Percentiles rank a stretch among this genome's conserved stretches.
Conservation (phyloP, 2,888 invertebrate species). For the Theretra japonica region DNA sequence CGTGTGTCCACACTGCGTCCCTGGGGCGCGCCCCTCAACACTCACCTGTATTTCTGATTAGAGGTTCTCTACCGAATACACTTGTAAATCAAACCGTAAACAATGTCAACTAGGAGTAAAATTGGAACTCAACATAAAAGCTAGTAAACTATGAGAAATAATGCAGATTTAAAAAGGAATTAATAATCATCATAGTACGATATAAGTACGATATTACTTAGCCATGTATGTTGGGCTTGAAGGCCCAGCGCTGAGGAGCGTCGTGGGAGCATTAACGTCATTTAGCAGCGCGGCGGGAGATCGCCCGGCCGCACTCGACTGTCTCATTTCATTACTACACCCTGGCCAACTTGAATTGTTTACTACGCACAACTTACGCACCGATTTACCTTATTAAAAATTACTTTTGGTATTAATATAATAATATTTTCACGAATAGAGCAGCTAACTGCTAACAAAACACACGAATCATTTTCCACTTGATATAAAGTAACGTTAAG, state of each 20-base stretch:
- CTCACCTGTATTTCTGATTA: background rate
- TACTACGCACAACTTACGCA: background rate
- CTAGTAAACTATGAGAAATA: too few relatives aligned
- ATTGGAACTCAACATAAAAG: too few relatives aligned
- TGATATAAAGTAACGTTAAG: too few relatives aligned
- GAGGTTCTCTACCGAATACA: too few relatives aligned
- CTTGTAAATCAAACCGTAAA: too few relatives aligned
- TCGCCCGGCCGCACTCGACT: constrained; percentile 1
- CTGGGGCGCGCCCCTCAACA: background rate
- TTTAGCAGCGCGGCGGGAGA: constrained; percentile 1
- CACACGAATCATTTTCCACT: too few relatives aligned
- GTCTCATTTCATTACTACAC: background rate
- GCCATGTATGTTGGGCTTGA: background rate
- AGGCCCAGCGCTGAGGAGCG: background rate
- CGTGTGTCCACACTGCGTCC: background rate
- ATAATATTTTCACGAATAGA: too few relatives aligned
- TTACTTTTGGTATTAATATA: background rate
- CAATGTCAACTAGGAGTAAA: too few relatives aligned
- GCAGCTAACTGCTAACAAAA: too few relatives aligned
- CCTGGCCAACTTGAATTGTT: background rate
- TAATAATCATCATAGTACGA: too few relatives aligned
- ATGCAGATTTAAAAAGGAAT: background rate
- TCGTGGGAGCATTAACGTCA: background rate
- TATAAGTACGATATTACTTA: background rate
- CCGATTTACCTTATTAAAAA: background rate